Evolutionary conservation across 2,797 vertebrate species (phyloP), one percentile per base, ranked within the genome.

Genomic region (Spatula versicolor): DNA sequence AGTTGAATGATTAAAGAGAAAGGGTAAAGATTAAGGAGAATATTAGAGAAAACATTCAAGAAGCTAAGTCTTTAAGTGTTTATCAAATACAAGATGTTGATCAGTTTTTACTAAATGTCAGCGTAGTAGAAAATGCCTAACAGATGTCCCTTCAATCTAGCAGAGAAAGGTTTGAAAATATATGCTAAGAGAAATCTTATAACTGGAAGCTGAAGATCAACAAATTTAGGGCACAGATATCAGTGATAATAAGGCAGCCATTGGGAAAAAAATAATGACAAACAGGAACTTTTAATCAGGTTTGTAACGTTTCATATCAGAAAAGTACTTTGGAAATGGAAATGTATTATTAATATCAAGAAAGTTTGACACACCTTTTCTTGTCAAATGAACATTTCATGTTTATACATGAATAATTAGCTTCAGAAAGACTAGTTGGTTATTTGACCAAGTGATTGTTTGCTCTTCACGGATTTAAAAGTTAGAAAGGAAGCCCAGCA

Each of bases 51-150:
- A 88, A 56, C 10, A 56, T 58, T 80, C 26, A 73, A 56, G 77
- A 83, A 52, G 45, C 10, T 35, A 73, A 60, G 45, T 83, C 79
- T 94, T 88, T 50, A 92, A 86, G 68, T 88, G 54, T 86, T 94
- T 88, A 55, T 91, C 73, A 91, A 86, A 94, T 52, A 83, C 48
- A 80, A 48, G 59, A 39, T 64, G 26, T 25, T 76, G 50, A 91
- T 86, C 73, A 75, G 59, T 31, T 91, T 88, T 87, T 25, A 63
- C 30, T 68, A 92, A 68, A 75, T 79, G 83, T 82, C 89, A 90
- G 23, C 21, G 9, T 43, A 79, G 54, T 33, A 64, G 45, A 35
- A 83, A 56, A 31, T 56, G 39, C n/a, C 6, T 46, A 86, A 56
- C 18, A 83, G 68, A 76, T 72, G 25, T 71, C 18, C 9, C 50